Conservation (phyloP, 2,797 vertebrate species). For the Champsocephalus gunnari region DNA sequence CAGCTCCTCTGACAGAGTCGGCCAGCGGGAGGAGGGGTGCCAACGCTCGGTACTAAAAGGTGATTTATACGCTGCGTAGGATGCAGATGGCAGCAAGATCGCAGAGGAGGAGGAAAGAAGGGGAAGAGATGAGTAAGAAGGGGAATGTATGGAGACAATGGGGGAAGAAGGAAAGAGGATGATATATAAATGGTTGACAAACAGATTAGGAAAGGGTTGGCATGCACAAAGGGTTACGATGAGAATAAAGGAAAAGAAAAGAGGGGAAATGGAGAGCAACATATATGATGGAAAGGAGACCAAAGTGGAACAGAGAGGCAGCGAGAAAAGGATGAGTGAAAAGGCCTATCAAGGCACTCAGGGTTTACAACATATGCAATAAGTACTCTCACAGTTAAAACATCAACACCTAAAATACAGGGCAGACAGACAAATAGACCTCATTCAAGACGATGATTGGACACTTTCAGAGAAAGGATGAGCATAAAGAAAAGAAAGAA, state of each 20-base stretch:
- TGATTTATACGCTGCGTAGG: conserved; percentile 75
- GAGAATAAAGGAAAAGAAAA: neutral
- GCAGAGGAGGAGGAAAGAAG: conserved; percentile 37
- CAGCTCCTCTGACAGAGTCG: conserved; percentile 37
- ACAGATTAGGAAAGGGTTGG: neutral
- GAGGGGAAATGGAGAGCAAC: too few species aligned
- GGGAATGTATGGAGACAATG: neutral
- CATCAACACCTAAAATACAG: too few species aligned
- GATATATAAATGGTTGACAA: conserved; percentile 22
- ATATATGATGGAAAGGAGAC: neutral
- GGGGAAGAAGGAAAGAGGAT: conserved; percentile 4
- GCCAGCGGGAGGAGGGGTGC: conserved; percentile 47
- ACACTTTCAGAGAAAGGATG: neutral
- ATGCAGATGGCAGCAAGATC: conserved; percentile 60
- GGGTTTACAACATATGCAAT: too few species aligned
- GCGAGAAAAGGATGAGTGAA: too few species aligned
- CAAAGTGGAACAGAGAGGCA: neutral
- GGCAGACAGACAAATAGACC: too few species aligned
- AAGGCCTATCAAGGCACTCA: too few species aligned
- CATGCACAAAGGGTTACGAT: neutral
- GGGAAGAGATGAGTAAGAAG: conserved; percentile 5
- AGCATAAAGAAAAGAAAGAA: neutral
- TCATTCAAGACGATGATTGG: neutral
- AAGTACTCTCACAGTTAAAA: too few species aligned
- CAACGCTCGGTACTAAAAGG: conserved; percentile 60